A percentile compares a stretch with the other conserved stretches of the same genome.
Conservation (phyloP, 2,113 vertebrate genomes). For the Caranx ignobilis region DNA sequence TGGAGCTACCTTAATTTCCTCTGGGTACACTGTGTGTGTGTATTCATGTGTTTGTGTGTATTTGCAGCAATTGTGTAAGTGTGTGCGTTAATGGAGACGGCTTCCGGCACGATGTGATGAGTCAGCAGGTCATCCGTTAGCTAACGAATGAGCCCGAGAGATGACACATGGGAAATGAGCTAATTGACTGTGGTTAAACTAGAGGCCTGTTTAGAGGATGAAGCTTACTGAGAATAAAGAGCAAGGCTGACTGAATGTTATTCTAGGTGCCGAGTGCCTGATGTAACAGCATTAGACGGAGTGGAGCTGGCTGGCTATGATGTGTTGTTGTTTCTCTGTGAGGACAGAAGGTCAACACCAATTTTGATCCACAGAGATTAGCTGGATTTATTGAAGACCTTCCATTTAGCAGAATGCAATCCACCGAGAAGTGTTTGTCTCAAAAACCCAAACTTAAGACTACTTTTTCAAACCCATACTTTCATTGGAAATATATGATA, state of each 20-base stretch:
- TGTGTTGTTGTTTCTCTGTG: not conserved
- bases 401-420: not conserved
- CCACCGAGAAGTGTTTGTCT: not conserved
- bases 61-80: slow-evolving; percentile 41
- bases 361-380: slow-evolving; percentile 22
- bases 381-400: not conserved
- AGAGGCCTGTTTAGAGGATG: slow-evolving; percentile 28
- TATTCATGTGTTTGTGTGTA: slow-evolving; percentile 11
- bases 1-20: slow-evolving; percentile 58
- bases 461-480: no score
- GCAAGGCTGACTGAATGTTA: slow-evolving; percentile 39
- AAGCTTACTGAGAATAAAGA: slow-evolving; percentile 32
- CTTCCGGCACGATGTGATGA: slow-evolving; percentile 21
- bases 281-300: slow-evolving; percentile 41
- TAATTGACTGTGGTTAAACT: slow-evolving; percentile 55
- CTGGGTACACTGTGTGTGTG: slow-evolving; percentile 20
- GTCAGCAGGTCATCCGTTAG: slow-evolving; percentile 50
- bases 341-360: slow-evolving; percentile 2
- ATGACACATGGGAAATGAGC: slow-evolving; percentile 74
- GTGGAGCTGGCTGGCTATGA: not conserved
- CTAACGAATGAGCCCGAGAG: slow-evolving; percentile 14
- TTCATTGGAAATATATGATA: not conserved
- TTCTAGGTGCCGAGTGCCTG: slow-evolving; percentile 42
- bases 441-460: not conserved
- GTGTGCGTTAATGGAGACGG: slow-evolving; percentile 6